Percentiles rank a stretch among this genome's conserved stretches.
Conservation (phyloP, 2,888 invertebrate genomes). For the Conistra vaccinii region DNA sequence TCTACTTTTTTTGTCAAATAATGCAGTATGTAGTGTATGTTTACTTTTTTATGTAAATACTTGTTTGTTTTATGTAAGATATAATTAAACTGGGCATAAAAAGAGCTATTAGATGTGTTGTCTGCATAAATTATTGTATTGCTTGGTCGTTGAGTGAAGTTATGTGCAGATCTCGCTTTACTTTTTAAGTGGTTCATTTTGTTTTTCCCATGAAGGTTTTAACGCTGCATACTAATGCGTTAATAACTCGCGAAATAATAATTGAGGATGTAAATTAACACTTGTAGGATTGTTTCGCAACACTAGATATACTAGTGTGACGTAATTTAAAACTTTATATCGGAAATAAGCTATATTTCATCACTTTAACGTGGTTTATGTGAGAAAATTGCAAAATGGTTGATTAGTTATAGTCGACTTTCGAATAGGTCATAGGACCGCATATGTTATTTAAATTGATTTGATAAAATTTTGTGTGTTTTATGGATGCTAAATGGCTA, state of each 20-base stretch:
- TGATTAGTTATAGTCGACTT: conserved; percentile 23
- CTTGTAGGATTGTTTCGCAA: conserved; percentile 38
- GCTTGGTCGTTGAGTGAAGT: conserved; percentile 8
- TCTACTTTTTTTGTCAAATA: conserved; percentile 43
- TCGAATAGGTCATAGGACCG: conserved; percentile 36
- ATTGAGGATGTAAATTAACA: conserved; percentile 26
- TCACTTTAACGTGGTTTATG: conserved; percentile 16
- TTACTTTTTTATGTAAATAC: conserved; percentile 50
- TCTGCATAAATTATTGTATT: conserved; percentile 17
- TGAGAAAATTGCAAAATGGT: conserved; percentile 27
- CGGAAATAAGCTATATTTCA: conserved; percentile 33
- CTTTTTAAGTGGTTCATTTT: conserved; percentile 25
- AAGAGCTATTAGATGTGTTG: conserved; percentile 10
- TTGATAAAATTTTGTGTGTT: conserved; percentile 23
- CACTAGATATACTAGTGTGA: conserved; percentile 16
- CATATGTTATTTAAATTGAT: conserved; percentile 45
- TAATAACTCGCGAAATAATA: conserved; percentile 39
- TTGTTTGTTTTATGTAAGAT: conserved; percentile 56
- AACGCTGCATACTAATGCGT: conserved; percentile 5
- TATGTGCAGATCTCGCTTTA: conserved; percentile 20
- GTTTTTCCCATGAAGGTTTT: conserved; percentile 16
- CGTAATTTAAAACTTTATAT: conserved; percentile 28
- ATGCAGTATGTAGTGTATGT: conserved; percentile 18
- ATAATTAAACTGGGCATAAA: conserved; percentile 37
- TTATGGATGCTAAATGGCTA: not conserved